phyloP scores from a whole-genome alignment of 2,888 invertebrate genomes.

The Eudemis profundana region DNA sequence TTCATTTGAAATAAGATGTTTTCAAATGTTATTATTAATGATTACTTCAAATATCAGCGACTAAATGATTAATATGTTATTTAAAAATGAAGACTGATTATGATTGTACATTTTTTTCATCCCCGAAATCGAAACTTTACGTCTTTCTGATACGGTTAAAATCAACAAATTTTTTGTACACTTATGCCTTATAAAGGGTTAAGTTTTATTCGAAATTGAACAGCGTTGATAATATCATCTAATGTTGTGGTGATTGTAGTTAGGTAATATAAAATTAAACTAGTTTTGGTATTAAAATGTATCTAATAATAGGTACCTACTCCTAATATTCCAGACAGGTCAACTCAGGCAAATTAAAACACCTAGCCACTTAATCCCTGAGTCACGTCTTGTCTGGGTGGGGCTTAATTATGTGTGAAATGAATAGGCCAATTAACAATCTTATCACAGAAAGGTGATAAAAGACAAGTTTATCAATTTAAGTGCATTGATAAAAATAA shows the following conservation, averaged over 20 bases:
- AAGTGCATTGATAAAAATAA: constrained; percentile 20
- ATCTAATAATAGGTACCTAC: background rate
- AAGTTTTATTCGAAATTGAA: no score
- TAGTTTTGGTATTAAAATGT: constrained; percentile 11
- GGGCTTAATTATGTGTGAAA: background rate
- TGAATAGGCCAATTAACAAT: constrained; percentile 23
- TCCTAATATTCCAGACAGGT: background rate
- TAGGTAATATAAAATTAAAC: no score
- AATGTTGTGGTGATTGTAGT: background rate
- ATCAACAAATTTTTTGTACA: no score
- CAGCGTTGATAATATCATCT: background rate
- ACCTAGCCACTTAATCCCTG: background rate
- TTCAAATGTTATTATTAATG: no score
- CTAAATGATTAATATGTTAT: no score
- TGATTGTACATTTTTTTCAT: no score
- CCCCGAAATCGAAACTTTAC: no score
- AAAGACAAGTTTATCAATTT: constrained; percentile 28
- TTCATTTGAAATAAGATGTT: no score
- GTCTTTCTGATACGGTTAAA: no score
- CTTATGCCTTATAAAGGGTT: no score
- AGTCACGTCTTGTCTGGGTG: constrained; percentile 17
- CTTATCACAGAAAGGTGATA: constrained; percentile 36
- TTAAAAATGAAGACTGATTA: no score
- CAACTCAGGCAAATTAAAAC: constrained; percentile 15
- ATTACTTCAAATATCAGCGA: no score